phyloP scores from a whole-genome alignment of 2,797 vertebrate species.

The Momotus momota region DNA sequence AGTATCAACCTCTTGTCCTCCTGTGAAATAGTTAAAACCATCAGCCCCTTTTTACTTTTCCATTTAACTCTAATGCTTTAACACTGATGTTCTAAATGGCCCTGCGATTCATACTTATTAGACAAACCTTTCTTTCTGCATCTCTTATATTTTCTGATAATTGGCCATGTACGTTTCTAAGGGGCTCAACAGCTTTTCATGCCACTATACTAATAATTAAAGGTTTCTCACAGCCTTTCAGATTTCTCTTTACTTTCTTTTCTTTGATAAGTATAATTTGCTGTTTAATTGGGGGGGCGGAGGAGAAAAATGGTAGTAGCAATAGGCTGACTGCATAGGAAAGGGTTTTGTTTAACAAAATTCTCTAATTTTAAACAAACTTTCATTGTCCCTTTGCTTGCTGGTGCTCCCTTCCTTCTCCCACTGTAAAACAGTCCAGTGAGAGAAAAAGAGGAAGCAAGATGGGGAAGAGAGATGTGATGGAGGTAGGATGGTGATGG shows the following conservation, averaged over 20 bases:
- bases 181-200: conserved; percentile 77
- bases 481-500: not conserved
- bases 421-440: not conserved
- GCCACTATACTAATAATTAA: conserved; percentile 73
- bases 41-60: conserved; percentile 78
- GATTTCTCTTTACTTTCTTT: conserved; percentile 70
- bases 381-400: not conserved
- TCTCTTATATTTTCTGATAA: conserved; percentile 78
- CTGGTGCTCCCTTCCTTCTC: not conserved
- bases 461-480: not conserved
- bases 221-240: conserved; percentile 71
- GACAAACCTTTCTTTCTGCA: conserved; percentile 78
- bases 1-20: conserved; percentile 77
- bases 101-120: conserved; percentile 75
- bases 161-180: conserved; percentile 78
- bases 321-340: not conserved
- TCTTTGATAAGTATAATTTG: conserved; percentile 75
- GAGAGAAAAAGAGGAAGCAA: not conserved
- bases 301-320: not conserved
- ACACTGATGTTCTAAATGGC: conserved; percentile 78
- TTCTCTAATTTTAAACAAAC: not conserved
- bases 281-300: conserved; percentile 56
- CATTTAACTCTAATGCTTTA: conserved; percentile 79
- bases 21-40: conserved; percentile 78
- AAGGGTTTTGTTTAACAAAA: conserved; percentile 40